These are phyloP conservation scores for Channa striata DNA, from an alignment of 2,797 vertebrate species.

Conservation along the genomic window DNA sequence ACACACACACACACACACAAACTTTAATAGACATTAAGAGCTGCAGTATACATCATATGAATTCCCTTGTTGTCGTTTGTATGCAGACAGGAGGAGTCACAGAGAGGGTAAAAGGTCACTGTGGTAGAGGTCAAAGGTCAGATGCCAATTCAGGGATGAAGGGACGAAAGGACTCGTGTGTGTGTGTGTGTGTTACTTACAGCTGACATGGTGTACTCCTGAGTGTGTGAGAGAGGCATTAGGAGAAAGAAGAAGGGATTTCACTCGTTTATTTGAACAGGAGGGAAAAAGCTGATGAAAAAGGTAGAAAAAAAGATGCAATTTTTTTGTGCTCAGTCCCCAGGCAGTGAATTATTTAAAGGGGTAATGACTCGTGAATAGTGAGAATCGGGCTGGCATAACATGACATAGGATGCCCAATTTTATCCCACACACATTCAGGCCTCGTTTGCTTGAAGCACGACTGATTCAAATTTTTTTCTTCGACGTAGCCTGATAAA, in stretches of 20 bases:
- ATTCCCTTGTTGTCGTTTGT: constrained; percentile 31
- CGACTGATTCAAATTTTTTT: constrained; percentile 12
- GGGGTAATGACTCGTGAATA: constrained; percentile 63
- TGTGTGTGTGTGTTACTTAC: constrained; percentile 92
- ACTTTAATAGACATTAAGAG: neutral
- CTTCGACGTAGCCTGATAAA: constrained; percentile 22
- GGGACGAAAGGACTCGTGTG: constrained; percentile 61
- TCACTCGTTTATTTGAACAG: constrained; percentile 70
- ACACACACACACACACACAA: constrained; percentile 24
- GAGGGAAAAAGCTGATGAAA: constrained; percentile 48
- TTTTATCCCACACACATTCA: constrained; percentile 37
- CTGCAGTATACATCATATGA: constrained; percentile 13
- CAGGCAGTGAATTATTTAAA: constrained; percentile 63
- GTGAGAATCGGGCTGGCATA: constrained; percentile 53
- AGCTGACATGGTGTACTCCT: constrained; percentile 97
- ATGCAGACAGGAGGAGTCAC: constrained; percentile 65
- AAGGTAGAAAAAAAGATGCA: constrained; percentile 39
- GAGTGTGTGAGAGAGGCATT: constrained; percentile 91
- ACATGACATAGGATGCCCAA: constrained; percentile 44
- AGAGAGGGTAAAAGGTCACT: constrained; percentile 53
- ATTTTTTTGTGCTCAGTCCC: constrained; percentile 37
- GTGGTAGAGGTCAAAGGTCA: constrained; percentile 54
- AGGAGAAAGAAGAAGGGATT: constrained; percentile 89
- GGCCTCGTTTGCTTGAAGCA: constrained; percentile 13
- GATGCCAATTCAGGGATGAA: constrained; percentile 45